Base-by-base conservation (phyloP, 2,797 vertebrate species). In the Adrianichthys oophorus region DNA sequence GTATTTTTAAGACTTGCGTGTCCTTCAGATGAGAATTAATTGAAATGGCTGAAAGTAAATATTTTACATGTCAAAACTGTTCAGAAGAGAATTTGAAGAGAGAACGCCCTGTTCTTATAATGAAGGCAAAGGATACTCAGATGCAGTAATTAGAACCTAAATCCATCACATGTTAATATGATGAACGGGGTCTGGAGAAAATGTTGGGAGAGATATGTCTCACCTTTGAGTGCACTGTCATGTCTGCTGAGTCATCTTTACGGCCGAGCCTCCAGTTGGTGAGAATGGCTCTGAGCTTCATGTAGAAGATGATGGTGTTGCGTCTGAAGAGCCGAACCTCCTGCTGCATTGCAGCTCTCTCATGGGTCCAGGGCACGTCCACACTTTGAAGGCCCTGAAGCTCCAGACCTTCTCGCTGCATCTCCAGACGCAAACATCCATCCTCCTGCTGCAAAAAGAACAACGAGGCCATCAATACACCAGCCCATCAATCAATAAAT, bases 201-300 rank as follows among this genome's bases (percentile, higher is more conserved):
- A 32, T 10, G 29, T 12, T 37, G 26, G 26, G 26, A 26, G 26
- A 7, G 26, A 26, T 14, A 16, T 0, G 32, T 44, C 85, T 82
- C 91, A 97, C 96, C 94, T 98, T 93, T 0, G 88, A 17, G 0
- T 84, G 19, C 0, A 82, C 73, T 4, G 90, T 78, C 47, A 91
- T 92, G 49, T 93, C 92, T 5, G 85, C 89, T 0, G 80, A 10
- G 15, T 93, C 92, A 17, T 89, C 83, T 66, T 86, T 84, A 68
- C 89, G 93, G 47, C 94, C 92, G 41, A 92, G 93, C 70, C 94
- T 91, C 96, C 97, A 98, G 74, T 95, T 95, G 66, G 90, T 93
- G 15, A 99, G 93, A 76, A 98, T 91, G 93, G 95, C 95, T 70
- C 94, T 90, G 66, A 99, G 93, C 85, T 96, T 98, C 84, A 96